A percentile compares a stretch with the other conserved stretches of the same genome.
Conservation (phyloP, 2,113 vertebrate genomes). For the Tupaia chinensis region DNA sequence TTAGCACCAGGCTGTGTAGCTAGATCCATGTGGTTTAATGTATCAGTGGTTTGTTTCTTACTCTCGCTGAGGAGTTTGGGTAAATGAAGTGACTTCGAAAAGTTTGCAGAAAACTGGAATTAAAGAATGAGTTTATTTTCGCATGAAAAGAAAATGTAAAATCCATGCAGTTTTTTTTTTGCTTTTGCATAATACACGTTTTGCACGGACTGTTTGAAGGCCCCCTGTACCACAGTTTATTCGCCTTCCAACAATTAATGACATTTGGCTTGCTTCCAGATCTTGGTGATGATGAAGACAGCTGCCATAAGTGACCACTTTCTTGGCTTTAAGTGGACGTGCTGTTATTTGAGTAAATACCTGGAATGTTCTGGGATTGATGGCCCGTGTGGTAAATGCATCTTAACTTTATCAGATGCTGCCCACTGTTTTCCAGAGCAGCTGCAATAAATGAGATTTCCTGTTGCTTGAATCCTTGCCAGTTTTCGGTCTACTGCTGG, state of each 20-base stretch:
- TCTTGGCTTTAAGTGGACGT: neutral
- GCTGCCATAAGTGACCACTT: neutral
- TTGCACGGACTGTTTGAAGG: no score
- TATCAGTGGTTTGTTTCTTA: neutral
- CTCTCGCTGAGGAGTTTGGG: neutral
- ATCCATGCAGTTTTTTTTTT: no score
- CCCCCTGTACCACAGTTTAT: neutral
- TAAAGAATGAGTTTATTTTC: no score
- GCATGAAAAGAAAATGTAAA: no score
- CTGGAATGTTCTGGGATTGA: neutral
- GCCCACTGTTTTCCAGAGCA: neutral
- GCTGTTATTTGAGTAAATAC: neutral
- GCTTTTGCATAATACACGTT: no score
- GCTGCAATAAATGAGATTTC: neutral
- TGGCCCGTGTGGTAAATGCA: neutral
- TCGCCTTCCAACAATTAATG: neutral
- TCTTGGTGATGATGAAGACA: neutral
- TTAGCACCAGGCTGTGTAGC: neutral
- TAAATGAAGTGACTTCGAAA: no score
- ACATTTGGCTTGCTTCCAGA: neutral
- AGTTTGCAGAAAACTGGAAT: no score
- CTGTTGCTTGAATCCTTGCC: neutral
- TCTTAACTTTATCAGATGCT: neutral
- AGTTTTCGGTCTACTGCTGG: neutral
- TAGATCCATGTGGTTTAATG: accelerated